Evolutionary conservation across 2,113 vertebrate species (phyloP), one percentile per base, ranked within the genome.

Genomic region (Pteronura brasiliensis): DNA sequence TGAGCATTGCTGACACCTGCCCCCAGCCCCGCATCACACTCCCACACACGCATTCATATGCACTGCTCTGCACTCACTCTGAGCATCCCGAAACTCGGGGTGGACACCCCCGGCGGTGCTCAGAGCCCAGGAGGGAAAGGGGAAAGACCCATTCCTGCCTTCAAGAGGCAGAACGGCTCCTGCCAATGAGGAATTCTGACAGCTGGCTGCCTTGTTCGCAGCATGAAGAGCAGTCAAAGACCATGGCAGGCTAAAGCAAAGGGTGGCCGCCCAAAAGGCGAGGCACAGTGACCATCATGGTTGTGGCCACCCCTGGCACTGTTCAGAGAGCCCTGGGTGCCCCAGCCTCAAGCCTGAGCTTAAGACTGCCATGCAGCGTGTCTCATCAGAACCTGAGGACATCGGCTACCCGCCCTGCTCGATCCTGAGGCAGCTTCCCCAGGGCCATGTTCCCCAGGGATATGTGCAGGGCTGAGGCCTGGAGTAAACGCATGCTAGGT

Each of bases 1-100:
- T 20, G 5, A 39, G 34, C 25, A 3, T 18, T 25, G 27, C 12
- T 0, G 0, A 34, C 25, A 44, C 39, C 23, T 0, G 3, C 18
- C 36, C 27, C 49, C n/a, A 11, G 71, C 80, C 15, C 44, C 21
- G 25, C 61, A 27, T 42, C 74, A 27, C 39, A 57, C 44, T 11
- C 52, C 3, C 42, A 47, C 42, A 27, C 6, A 3, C 39, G 12
- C 36, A 18, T 80, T 18, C 29, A 47, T 10, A 3, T 4, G 4
- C 52, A 6, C 12, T 6, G 31, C 42, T 14, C 10, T 18, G 9
- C 42, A 47, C 29, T 39, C 5, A 52, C 23, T 47, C 52, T 25
- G 77, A 76, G 47, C 25, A 1, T 21, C 42, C 90, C 57, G 10
- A 65, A 65, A 69, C 34, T 44, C 69, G 5, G n/a, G 1, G 42